Percentiles rank a stretch among this genome's conserved stretches.
Conservation (phyloP, 2,888 invertebrate genomes). For the Thyatira batis region DNA sequence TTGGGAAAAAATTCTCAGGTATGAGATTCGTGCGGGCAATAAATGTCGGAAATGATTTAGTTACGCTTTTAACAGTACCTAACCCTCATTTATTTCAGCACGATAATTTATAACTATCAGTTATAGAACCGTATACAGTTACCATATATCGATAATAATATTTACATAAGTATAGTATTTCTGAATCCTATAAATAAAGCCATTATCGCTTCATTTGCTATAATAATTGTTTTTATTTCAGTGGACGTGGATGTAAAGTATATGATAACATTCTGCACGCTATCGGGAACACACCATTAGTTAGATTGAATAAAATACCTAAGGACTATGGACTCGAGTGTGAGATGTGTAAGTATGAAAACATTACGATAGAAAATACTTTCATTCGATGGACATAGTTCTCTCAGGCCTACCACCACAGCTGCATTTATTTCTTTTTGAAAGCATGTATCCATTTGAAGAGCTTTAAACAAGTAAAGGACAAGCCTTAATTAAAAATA, state of each 20-base stretch:
- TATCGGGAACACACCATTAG: slow-evolving; percentile 91
- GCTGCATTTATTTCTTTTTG: too few relatives aligned
- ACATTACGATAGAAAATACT: background rate
- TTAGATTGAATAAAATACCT: slow-evolving; percentile 89
- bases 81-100: background rate
- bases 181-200: background rate
- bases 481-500: too few relatives aligned
- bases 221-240: slow-evolving; percentile 3
- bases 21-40: too few relatives aligned
- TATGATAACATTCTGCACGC: slow-evolving; percentile 86
- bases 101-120: background rate
- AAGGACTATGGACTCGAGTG: slow-evolving; percentile 88
- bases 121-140: too few relatives aligned
- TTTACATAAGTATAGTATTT: background rate
- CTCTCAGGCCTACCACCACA: background rate
- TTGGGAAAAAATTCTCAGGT: too few relatives aligned
- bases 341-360: slow-evolving; percentile 88
- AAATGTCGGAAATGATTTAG: too few relatives aligned
- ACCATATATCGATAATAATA: background rate
- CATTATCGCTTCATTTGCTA: background rate
- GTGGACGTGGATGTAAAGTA: slow-evolving; percentile 43
- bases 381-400: background rate
- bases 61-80: too few relatives aligned
- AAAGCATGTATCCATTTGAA: too few relatives aligned
- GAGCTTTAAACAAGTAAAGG: too few relatives aligned